A percentile compares a stretch with the other conserved stretches of the same genome.
These are phyloP conservation scores for Digitonthophagus gazella DNA, from an alignment of 2,888 invertebrate species.

Conservation along the genomic window DNA sequence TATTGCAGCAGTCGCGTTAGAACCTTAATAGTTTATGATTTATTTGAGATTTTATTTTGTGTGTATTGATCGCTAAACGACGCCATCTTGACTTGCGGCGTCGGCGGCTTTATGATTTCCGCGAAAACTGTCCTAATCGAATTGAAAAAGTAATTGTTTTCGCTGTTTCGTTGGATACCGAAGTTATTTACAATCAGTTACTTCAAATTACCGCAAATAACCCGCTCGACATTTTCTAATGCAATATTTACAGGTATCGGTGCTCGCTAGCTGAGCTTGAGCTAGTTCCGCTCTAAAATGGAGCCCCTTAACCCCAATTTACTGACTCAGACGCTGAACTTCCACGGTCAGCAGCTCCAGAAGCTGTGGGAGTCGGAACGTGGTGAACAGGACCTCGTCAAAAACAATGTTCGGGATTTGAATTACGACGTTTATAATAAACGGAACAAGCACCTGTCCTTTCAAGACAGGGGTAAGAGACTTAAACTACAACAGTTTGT, in stretches of 20 bases:
- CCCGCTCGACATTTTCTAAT: background rate
- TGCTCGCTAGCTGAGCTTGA: conserved; percentile 9
- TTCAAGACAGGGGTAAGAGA: conserved; percentile 80
- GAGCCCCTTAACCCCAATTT: conserved; percentile 57
- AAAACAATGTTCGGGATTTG: conserved; percentile 59
- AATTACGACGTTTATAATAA: conserved; percentile 76
- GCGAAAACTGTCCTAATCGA: too few species aligned
- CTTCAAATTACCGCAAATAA: background rate
- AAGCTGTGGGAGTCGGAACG: conserved; percentile 86
- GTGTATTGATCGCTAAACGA: background rate
- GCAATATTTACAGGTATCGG: conserved; percentile 25
- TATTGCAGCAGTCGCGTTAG: background rate
- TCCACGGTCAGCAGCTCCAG: conserved; percentile 83
- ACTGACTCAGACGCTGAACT: conserved; percentile 73
- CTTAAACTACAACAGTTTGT: conserved; percentile 85
- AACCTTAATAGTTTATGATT: too few species aligned
- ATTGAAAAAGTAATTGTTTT: background rate
- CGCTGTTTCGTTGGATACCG: conserved; percentile 10
- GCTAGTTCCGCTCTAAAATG: conserved; percentile 43
- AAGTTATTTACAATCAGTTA: conserved; percentile 15
- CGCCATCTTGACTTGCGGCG: background rate
- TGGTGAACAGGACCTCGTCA: conserved; percentile 71
- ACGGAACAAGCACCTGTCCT: conserved; percentile 76
- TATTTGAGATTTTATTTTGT: too few species aligned
- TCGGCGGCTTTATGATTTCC: background rate